Base-by-base conservation (phyloP, 2,888 invertebrate genomes). In the Meandrusa payeni region DNA sequence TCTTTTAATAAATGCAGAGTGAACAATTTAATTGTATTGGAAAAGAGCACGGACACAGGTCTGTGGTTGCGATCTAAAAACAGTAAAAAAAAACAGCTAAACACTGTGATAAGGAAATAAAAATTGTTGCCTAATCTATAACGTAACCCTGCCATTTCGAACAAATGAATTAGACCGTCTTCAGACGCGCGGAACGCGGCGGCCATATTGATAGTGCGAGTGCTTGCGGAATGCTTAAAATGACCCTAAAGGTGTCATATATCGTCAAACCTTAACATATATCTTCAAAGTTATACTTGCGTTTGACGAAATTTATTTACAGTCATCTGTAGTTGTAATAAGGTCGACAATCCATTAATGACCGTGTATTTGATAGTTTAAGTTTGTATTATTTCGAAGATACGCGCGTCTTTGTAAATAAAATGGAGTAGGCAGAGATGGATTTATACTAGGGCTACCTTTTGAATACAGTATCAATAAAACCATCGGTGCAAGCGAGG, bases 31-130 rank as follows among this genome's bases (percentile, higher is more conserved):
- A n/a, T n/a, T n/a, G n/a, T n/a, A n/a, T n/a, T n/a, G n/a, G n/a
- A n/a, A n/a, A n/a, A n/a, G n/a, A n/a, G n/a, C n/a, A n/a, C n/a
- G n/a, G n/a, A n/a, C n/a, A n/a, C n/a, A n/a, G n/a, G n/a, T n/a
- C n/a, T n/a, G n/a, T n/a, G n/a, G n/a, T n/a, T n/a, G n/a, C n/a
- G n/a, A n/a, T n/a, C n/a, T n/a, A n/a, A n/a, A n/a, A n/a, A n/a
- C n/a, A n/a, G n/a, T n/a, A n/a, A n/a, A n/a, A n/a, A n/a, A n/a
- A n/a, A n/a, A n/a, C n/a, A 34, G n/a, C n/a, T 5, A 20, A 10
- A 4, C n/a, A 28, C 28, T 28, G n/a, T 29, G 20, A 40, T 40
- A 40, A 31, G 39, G 31, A 40, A 40, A 17, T 40, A 15, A 17
- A 38, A 29, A 23, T 6, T 22, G 31, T 40, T 31, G 23, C 31